These are phyloP conservation scores for Mya arenaria DNA, from an alignment of 1,140 invertebrate species.

Conservation along the genomic window DNA sequence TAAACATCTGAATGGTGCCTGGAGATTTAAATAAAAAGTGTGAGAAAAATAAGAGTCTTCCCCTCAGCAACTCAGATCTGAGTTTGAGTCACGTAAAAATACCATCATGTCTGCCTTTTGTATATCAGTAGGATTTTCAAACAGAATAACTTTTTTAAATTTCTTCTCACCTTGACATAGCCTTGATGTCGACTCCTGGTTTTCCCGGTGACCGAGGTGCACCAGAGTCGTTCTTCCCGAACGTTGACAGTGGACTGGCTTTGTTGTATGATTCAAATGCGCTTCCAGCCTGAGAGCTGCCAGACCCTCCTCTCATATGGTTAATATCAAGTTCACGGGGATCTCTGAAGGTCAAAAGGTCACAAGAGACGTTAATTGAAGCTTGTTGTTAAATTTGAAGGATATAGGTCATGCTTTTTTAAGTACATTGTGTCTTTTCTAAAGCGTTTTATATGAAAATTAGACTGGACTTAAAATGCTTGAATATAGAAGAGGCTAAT, in stretches of 20 bases:
- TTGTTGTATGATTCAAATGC: slow-evolving; percentile 97
- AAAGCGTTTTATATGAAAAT: not conserved
- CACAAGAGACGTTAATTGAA: not conserved
- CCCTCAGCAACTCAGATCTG: not conserved
- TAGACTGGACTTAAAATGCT: not conserved
- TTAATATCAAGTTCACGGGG: not conserved
- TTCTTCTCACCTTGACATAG: slow-evolving; percentile 25
- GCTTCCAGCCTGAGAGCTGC: slow-evolving; percentile 84
- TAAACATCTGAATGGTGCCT: not conserved
- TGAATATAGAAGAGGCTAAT: not conserved
- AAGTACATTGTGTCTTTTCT: not conserved
- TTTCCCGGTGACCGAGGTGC: slow-evolving; percentile 9
- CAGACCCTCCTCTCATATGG: slow-evolving; percentile 11
- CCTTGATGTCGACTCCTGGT: not conserved
- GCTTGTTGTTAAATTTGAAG: not conserved
- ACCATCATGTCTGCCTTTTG: not conserved
- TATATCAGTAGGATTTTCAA: not conserved
- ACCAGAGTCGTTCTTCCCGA: slow-evolving; percentile 56
- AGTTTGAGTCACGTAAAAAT: not conserved
- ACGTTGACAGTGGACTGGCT: slow-evolving; percentile 62
- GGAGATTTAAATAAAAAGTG: not conserved
- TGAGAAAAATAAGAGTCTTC: not conserved
- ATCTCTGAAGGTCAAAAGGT: slow-evolving; percentile 27
- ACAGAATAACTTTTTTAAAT: not conserved
- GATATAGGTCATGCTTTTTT: not conserved